Percentiles rank a stretch among this genome's conserved stretches.
phyloP scores from a whole-genome alignment of 2,113 vertebrate genomes.

The Chaetops frenatus region DNA sequence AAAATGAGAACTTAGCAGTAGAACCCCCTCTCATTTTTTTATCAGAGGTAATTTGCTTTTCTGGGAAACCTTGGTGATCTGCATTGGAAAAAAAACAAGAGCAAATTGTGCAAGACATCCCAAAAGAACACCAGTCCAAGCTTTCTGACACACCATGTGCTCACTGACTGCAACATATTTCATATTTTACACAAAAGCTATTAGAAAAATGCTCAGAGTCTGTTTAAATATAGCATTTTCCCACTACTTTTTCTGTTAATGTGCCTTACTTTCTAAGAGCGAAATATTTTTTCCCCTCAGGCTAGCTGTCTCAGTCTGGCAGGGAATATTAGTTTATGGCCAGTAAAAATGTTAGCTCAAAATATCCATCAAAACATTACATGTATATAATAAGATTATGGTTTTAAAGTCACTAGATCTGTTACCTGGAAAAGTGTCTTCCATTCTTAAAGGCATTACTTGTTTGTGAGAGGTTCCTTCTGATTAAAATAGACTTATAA shows the following conservation, averaged over 20 bases:
- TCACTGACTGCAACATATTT: neutral
- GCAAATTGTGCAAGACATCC: conserved; percentile 36
- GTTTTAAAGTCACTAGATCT: neutral
- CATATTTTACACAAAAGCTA: neutral
- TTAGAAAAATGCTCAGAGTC: neutral
- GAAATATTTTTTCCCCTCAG: neutral
- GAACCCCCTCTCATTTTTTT: neutral
- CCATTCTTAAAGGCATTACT: neutral
- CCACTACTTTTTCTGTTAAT: neutral
- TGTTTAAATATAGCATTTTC: conserved; percentile 27
- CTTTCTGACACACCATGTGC: neutral
- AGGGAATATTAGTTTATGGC: neutral
- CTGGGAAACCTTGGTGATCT: conserved; percentile 1
- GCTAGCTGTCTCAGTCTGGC: neutral
- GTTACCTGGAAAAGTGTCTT: neutral
- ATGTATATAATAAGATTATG: neutral
- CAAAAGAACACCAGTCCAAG: neutral
- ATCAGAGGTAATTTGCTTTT: conserved; percentile 5
- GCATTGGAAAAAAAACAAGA: neutral
- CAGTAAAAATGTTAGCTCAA: neutral
- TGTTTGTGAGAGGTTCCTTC: neutral
- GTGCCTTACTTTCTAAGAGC: neutral
- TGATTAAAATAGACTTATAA: neutral
- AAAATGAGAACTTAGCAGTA: conserved; percentile 47
- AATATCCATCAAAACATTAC: neutral